Base-by-base conservation (phyloP, 2,888 invertebrate genomes). In the Conchocele bisecta region DNA sequence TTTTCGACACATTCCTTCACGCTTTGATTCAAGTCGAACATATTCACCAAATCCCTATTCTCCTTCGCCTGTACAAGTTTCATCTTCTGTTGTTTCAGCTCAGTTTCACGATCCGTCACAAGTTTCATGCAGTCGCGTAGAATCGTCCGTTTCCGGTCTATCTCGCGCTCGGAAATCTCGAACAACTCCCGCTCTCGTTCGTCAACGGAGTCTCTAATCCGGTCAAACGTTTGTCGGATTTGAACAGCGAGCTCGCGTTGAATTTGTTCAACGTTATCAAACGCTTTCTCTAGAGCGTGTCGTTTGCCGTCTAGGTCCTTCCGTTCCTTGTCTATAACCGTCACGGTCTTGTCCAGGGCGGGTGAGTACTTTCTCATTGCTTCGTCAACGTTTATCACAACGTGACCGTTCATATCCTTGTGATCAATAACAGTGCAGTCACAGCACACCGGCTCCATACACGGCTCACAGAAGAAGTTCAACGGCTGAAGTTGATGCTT, bases 401-500 rank as follows among this genome's bases (percentile, higher is more conserved):
- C 58, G 64, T 88, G 88, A 3, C 87, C 87, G 42, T 76, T 81
- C 9, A 77, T 69, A 64, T 88, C 86, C 64, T 86, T 87, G 73
- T 88, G 88, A 56, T 88, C 88, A 33, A 88, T 75, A 6, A 88
- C 87, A 3, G 88, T 88, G 44, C 88, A 88, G 65, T 88, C 88
- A 71, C 88, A 85, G 57, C 88, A 88, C 17, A 88, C 87, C 0
- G 88, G 88, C 50, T 75, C 71, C 60, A 86, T 85, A 66, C 88
- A 88, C 0, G 86, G 86, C 73, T 88, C 88, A 71, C 88, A 89
- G 82, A 89, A 89, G 70, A 89, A 89, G 80, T 88, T 87, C 63
- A 89, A 71, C 0, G 88, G 87, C 71, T 89, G 88, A 68, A 87
- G 71, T 64, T 88, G 86, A 60, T 89, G 88, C 67, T 84, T 84